phyloP scores from a whole-genome alignment of 2,113 vertebrate genomes.

The Halcyon senegalensis region DNA sequence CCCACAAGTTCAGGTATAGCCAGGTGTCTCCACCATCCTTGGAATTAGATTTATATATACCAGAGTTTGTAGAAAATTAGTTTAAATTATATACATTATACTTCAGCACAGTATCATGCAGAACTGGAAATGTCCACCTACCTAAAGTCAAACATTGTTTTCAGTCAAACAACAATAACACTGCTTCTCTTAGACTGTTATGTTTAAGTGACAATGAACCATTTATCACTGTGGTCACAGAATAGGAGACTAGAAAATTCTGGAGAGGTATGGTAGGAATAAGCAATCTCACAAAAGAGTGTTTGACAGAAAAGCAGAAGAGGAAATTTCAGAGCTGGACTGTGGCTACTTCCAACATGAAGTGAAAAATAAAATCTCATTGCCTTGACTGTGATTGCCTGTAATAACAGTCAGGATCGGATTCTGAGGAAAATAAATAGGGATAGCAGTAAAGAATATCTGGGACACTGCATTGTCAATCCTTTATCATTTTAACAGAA shows the following conservation, averaged over 20 bases:
- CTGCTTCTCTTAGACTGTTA: neutral
- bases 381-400: neutral
- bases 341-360: neutral
- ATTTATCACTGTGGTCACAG: neutral
- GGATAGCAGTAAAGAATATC: neutral
- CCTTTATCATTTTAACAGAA: neutral
- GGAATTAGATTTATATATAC: neutral
- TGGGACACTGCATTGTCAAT: neutral
- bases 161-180: neutral
- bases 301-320: neutral
- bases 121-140: neutral
- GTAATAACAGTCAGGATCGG: neutral
- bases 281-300: neutral
- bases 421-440: neutral
- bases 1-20: neutral
- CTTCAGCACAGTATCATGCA: neutral
- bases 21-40: neutral
- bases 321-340: neutral
- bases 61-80: neutral
- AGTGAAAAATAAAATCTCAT: neutral
- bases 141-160: neutral
- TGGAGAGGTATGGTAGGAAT: neutral
- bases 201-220: neutral
- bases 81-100: neutral
- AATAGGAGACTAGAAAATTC: neutral